Percentiles rank a stretch among this genome's conserved stretches.
These are phyloP conservation scores for Colletes collaris DNA, from an alignment of 2,888 invertebrate species.

Conservation along the genomic window DNA sequence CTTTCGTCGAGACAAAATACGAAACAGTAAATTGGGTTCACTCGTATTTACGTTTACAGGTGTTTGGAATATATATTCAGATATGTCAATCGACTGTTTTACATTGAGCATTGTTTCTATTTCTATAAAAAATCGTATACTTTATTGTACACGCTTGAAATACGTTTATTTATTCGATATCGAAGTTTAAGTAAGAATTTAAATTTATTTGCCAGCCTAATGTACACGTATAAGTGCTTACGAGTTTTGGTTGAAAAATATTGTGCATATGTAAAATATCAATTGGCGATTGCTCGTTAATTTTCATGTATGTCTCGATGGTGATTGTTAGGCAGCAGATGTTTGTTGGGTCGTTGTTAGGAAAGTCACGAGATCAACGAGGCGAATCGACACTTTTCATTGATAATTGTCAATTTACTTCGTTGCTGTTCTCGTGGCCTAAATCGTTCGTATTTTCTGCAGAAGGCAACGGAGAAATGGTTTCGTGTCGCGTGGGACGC, in stretches of 20 bases:
- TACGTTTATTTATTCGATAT: background rate
- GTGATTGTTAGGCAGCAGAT: slow-evolving; percentile 1
- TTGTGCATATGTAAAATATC: slow-evolving; percentile 9
- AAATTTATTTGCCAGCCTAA: background rate
- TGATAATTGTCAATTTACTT: slow-evolving; percentile 77
- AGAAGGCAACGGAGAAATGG: slow-evolving; percentile 64
- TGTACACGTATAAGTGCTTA: background rate
- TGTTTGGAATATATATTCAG: background rate
- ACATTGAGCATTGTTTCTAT: background rate
- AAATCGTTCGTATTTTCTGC: slow-evolving; percentile 54
- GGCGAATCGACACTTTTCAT: slow-evolving; percentile 74
- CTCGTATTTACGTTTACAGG: background rate
- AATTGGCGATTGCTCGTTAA: slow-evolving; percentile 5
- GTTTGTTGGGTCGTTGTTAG: slow-evolving; percentile 40
- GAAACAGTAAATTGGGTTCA: background rate
- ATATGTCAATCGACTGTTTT: background rate
- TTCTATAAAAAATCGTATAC: background rate
- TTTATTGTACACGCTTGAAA: background rate
- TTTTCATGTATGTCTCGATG: background rate
- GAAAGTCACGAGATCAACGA: slow-evolving; percentile 62
- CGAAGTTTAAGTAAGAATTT: background rate
- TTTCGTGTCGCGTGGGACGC: slow-evolving; percentile 45
- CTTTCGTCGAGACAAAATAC: background rate
- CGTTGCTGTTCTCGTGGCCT: slow-evolving; percentile 65
- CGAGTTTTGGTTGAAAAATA: slow-evolving; percentile 6